Percentiles rank a stretch among this genome's conserved stretches.
These are phyloP conservation scores for Odontocolon sp. DNA, from an alignment of 2,888 invertebrate species.

Conservation along the genomic window DNA sequence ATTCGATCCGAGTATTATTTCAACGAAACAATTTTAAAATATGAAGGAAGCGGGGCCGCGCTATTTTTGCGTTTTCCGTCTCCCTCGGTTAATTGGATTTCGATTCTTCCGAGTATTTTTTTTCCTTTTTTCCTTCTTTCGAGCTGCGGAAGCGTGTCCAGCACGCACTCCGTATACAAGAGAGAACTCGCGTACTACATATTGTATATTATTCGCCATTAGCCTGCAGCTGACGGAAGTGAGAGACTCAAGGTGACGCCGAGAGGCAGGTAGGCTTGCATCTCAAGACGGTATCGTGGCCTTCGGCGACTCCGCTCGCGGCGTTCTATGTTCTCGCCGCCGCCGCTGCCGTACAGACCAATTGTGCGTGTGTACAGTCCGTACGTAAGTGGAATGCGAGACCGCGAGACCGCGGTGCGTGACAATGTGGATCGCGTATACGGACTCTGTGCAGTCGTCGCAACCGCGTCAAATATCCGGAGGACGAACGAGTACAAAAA, in stretches of 20 bases:
- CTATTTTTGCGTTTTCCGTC: too few relatives aligned
- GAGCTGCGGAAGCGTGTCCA: too few relatives aligned
- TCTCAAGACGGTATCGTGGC: constrained; percentile 75
- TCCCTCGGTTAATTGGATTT: too few relatives aligned
- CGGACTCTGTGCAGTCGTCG: background rate
- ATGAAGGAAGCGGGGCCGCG: too few relatives aligned
- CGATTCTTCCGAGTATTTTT: too few relatives aligned
- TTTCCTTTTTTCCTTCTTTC: too few relatives aligned
- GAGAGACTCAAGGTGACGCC: constrained; percentile 76
- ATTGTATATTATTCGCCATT: constrained; percentile 73
- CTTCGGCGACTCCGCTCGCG: constrained; percentile 67
- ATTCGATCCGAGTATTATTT: too few relatives aligned
- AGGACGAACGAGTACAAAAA: background rate
- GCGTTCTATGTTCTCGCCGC: constrained; percentile 3
- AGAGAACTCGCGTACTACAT: constrained; percentile 44
- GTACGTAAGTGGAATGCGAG: background rate
- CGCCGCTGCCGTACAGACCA: constrained; percentile 41
- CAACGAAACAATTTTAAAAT: too few relatives aligned
- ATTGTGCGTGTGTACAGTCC: constrained; percentile 50
- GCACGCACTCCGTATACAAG: too few relatives aligned
- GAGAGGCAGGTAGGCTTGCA: constrained; percentile 74
- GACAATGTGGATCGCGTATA: constrained; percentile 38
- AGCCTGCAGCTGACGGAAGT: constrained; percentile 79
- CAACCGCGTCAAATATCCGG: background rate
- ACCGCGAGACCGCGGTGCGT: constrained; percentile 18